Conservation (phyloP, 2,113 vertebrate genomes). For the Hemiprocne comata region DNA sequence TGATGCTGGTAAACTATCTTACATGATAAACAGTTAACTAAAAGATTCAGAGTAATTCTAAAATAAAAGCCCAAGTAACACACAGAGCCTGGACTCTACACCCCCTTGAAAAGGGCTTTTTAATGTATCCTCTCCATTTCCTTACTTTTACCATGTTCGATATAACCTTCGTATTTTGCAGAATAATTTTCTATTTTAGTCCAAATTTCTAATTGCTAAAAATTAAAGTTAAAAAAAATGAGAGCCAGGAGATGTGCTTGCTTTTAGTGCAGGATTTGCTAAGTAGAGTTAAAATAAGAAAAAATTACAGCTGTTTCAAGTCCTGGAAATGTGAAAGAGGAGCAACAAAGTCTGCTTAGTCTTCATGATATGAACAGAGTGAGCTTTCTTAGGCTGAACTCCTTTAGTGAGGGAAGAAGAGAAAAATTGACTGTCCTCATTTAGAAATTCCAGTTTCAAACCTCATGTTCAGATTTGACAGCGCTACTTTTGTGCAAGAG, state of each 20-base stretch:
- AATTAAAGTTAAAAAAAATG: not conserved
- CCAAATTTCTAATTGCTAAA: not conserved
- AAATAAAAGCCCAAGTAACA: not conserved
- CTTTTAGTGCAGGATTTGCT: not conserved
- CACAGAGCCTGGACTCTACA: not conserved
- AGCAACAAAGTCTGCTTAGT: not conserved
- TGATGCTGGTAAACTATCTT: not conserved
- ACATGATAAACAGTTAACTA: not conserved
- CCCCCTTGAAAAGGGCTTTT: not conserved
- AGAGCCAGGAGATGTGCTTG: fast-evolving
- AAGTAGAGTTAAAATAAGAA: not conserved
- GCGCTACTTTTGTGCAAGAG: not conserved
- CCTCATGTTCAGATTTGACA: not conserved
- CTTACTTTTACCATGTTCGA: not conserved
- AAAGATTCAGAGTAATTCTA: not conserved
- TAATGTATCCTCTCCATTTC: not conserved
- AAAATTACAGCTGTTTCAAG: not conserved
- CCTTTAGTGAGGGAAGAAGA: not conserved
- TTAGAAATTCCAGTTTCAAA: not conserved
- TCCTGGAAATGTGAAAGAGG: not conserved
- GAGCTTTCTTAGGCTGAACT: not conserved
- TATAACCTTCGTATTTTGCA: not conserved
- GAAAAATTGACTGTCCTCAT: not conserved
- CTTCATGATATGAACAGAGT: not conserved
- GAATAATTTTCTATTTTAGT: not conserved